Base-by-base conservation (phyloP, 2,797 vertebrate genomes). In the Chlorospingus semifuscus region DNA sequence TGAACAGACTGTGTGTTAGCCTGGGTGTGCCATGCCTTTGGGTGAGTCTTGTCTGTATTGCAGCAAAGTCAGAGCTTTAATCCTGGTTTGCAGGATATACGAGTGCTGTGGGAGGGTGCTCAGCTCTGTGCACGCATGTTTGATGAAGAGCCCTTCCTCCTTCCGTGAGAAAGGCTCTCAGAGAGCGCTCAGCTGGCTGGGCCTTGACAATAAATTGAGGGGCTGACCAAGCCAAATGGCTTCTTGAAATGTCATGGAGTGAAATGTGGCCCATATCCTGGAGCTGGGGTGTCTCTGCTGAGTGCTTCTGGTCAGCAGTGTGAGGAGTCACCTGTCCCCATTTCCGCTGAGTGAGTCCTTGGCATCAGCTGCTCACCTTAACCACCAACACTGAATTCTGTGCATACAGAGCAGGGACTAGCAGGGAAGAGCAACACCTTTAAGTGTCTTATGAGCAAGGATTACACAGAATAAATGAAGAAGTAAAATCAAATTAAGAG, bases 151-250 rank as follows among this genome's bases (percentile, higher is more conserved):
- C 68, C 47, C 83, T 61, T 63, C 72, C 53, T 86, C 55, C 70
- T 53, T 56, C 39, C 13, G n/a, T 61, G 87, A 78, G 72, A 78
- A 65, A 55, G 63, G 56, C 39, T 69, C 49, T 69, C 71, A 29
- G 11, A 15, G 46, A 15, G 47, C 27, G 20, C 70, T 80, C 56
- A 81, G 69, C 77, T 85, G 78, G 22, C 44, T 36, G 26, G 32
- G 17, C 63, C 79, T 88, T 1, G 3, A 72, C 70, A n/a, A 44
- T 82, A 52, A 76, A 88, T 88, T 69, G 66, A 6, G 21, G 39
- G 53, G 44, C 78, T 86, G 86, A 70, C 79, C 84, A 78, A 92
- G 79, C 49, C 83, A 83, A 65, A 70, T 65, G 89, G 36, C 80
- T 93, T 89, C 68, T 71, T 71, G 86, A 89, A 83, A 70, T 57